Evolutionary conservation across 1,140 invertebrate genomes (phyloP), one percentile per base, ranked within the genome.

Genomic region (Thaumatotibia leucotreta): DNA sequence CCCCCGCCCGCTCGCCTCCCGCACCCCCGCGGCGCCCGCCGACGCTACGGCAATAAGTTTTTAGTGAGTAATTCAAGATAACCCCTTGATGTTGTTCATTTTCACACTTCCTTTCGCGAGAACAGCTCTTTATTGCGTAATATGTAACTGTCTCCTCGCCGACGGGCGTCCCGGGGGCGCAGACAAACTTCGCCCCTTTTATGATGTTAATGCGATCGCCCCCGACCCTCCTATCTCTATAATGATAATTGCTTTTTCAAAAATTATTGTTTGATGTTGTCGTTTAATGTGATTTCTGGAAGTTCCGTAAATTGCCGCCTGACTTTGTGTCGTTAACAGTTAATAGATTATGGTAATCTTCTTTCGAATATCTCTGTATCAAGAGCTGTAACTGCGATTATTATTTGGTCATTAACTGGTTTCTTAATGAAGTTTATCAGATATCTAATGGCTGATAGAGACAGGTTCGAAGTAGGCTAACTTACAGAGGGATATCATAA

Each of bases 51-150:
- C 88, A 87, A 90, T 90, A 90, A 90, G 85, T 90, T 90, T 90
- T 90, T 90, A 90, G 88, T 89, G 88, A 90, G 88, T 89, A 89
- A 90, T 90, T 89, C 85, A 88, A 90, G 88, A 90, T 90, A 90
- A 89, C 86, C 88, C 88, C 88, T 90, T 90, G 84, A 88, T 88
- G 86, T 89, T 89, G 86, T 88, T 90, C 88, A 90, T 90, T 90
- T 90, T 90, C 88, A 90, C 88, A 90, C 88, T 90, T 90, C 86
- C 88, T 90, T 89, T 85, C 84, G 85, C 88, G 88, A 90, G 88
- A 90, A 90, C 88, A 89, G 88, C 82, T 88, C 85, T 89, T 89
- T 91, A 91, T 91, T 87, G 86, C 86, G 81, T 88, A 91, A 91
- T 91, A 87, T 88, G 86, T 90, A 89, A 87, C 88, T 90, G 86